phyloP scores from a whole-genome alignment of 2,888 invertebrate genomes.

The Calameuta filiformis region DNA sequence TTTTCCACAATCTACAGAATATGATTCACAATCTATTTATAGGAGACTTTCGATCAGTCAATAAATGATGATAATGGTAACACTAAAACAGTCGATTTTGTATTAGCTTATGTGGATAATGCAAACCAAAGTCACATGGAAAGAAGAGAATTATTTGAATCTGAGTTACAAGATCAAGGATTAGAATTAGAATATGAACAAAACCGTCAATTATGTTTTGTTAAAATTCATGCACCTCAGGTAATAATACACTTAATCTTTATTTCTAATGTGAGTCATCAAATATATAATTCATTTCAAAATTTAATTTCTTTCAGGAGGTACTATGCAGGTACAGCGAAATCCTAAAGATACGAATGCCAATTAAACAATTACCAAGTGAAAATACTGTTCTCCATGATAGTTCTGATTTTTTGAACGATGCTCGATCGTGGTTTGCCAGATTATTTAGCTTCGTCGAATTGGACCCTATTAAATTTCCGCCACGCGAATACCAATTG shows the following conservation, averaged over 20 bases:
- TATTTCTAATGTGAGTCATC: background rate
- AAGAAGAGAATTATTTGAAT: constrained; percentile 64
- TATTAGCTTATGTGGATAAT: constrained; percentile 71
- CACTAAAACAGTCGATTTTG: constrained; percentile 71
- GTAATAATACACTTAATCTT: constrained; percentile 28
- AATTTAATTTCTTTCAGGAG: constrained; percentile 59
- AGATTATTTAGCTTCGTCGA: constrained; percentile 70
- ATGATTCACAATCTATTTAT: background rate
- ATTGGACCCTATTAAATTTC: constrained; percentile 73
- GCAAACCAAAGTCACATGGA: constrained; percentile 51
- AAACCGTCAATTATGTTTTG: constrained; percentile 74
- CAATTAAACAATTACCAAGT: constrained; percentile 70
- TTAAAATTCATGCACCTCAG: constrained; percentile 79
- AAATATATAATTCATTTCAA: background rate
- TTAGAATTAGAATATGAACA: constrained; percentile 73
- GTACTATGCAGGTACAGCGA: constrained; percentile 80
- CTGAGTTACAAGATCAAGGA: constrained; percentile 67
- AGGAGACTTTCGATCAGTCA: constrained; percentile 16
- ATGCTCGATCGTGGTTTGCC: constrained; percentile 66
- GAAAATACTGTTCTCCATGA: constrained; percentile 35
- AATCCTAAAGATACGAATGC: constrained; percentile 81
- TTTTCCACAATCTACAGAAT: background rate
- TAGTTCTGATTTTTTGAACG: constrained; percentile 62
- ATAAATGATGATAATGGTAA: constrained; percentile 23
- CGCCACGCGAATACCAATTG: constrained; percentile 72